Evolutionary conservation across 2,888 invertebrate species (phyloP).

Genomic region (Siphlonurus alternatus): DNA sequence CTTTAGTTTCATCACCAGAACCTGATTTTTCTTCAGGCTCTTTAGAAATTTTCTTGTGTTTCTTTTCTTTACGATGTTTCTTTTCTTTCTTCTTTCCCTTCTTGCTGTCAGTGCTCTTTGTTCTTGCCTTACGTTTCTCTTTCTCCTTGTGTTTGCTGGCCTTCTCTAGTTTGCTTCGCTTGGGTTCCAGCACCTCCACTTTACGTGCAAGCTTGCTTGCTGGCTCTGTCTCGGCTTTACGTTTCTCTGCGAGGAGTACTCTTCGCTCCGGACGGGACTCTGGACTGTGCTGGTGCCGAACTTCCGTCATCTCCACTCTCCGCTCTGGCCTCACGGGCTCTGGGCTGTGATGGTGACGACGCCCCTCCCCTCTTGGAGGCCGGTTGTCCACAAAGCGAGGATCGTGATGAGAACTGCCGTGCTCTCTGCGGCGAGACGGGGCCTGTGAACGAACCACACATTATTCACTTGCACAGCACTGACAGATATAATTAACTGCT

Average conservation of each 20-base stretch:
- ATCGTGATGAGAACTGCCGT: too few species aligned
- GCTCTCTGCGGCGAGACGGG: not conserved
- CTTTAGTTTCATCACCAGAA: slow-evolving; percentile 14
- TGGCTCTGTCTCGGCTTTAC: slow-evolving; percentile 48
- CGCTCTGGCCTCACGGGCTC: too few species aligned
- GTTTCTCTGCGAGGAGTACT: slow-evolving; percentile 55
- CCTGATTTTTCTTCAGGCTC: slow-evolving; percentile 17
- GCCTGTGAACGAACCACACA: not conserved
- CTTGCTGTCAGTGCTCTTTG: slow-evolving; percentile 17
- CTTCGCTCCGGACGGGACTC: slow-evolving; percentile 10
- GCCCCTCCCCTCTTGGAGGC: too few species aligned
- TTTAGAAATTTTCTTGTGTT: slow-evolving; percentile 23
- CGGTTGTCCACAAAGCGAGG: too few species aligned
- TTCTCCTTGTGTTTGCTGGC: slow-evolving; percentile 25
- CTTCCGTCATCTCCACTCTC: too few species aligned
- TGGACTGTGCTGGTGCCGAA: too few species aligned
- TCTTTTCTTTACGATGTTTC: slow-evolving; percentile 38
- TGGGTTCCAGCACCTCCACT: slow-evolving; percentile 35
- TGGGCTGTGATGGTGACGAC: too few species aligned
- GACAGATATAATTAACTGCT: too few species aligned
- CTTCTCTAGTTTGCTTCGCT: slow-evolving; percentile 37
- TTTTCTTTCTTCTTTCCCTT: slow-evolving; percentile 21
- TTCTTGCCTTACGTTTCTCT: slow-evolving; percentile 19
- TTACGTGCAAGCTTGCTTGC: slow-evolving; percentile 36
- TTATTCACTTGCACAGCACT: too few species aligned